These are phyloP conservation scores for Panopea generosa DNA, from an alignment of 2,888 invertebrate genomes.

Conservation along the genomic window DNA sequence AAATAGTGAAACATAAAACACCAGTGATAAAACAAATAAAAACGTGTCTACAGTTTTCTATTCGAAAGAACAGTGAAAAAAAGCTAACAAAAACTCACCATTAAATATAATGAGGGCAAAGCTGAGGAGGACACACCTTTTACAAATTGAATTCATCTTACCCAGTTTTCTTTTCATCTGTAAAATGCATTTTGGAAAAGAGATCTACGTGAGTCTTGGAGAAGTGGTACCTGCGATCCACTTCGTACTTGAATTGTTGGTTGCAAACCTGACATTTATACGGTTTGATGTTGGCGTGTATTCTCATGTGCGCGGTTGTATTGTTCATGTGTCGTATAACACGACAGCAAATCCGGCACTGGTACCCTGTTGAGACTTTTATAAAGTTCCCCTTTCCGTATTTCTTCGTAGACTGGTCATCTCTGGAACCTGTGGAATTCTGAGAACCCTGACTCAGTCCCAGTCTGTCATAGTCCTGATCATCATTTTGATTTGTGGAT, in stretches of 20 bases:
- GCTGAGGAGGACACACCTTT: no score
- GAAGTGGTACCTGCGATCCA: conserved; percentile 61
- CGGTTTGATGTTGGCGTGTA: conserved; percentile 61
- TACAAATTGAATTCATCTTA: no score
- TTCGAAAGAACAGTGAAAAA: no score
- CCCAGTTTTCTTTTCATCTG: conserved; percentile 56
- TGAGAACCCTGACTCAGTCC: conserved; percentile 23
- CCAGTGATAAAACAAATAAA: no score
- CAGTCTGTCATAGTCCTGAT: conserved; percentile 34
- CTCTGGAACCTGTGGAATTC: background rate
- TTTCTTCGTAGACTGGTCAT: conserved; percentile 55
- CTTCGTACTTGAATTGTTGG: conserved; percentile 65
- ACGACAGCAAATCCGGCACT: conserved; percentile 63
- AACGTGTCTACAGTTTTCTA: no score
- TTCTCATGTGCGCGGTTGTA: conserved; percentile 63
- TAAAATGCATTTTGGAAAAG: conserved; percentile 65
- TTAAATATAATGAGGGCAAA: no score
- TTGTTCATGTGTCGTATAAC: conserved; percentile 66
- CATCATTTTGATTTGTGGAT: conserved; percentile 34
- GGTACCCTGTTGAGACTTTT: conserved; percentile 61
- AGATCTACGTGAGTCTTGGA: conserved; percentile 64
- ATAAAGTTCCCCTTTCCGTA: conserved; percentile 66
- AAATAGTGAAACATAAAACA: no score
- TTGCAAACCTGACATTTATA: conserved; percentile 65
- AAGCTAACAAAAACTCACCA: no score